These are phyloP conservation scores for Myanophis thanlyinensis DNA, from an alignment of 2,113 vertebrate genomes.

Conservation along the genomic window DNA sequence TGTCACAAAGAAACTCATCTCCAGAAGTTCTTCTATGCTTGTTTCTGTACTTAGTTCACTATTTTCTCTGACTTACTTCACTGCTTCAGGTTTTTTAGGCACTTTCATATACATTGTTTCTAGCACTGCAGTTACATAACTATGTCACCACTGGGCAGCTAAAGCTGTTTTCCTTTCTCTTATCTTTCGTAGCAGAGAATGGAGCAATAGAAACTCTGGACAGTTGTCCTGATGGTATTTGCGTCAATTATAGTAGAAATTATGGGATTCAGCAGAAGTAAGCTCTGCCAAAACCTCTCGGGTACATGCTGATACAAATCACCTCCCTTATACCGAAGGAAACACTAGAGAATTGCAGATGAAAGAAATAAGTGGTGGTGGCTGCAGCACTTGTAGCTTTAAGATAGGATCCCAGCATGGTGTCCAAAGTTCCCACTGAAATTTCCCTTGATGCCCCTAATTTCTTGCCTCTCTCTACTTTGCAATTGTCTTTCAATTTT, in stretches of 20 bases:
- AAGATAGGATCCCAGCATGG: background rate
- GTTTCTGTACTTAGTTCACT: background rate
- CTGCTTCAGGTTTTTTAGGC: background rate
- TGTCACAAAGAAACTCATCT: background rate
- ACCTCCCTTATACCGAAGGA: background rate
- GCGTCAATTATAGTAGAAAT: background rate
- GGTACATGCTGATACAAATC: background rate
- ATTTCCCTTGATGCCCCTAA: background rate
- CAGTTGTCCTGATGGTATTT: background rate
- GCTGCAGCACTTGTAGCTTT: background rate
- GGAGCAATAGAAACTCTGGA: background rate
- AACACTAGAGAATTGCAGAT: background rate
- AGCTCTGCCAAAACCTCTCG: background rate
- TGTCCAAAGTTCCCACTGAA: background rate
- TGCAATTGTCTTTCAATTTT: background rate
- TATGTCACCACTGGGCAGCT: no score
- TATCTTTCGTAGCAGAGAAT: background rate
- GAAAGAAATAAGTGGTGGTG: background rate
- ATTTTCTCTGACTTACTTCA: background rate
- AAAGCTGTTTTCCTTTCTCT: background rate
- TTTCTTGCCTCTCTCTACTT: background rate
- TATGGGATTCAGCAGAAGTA: background rate
- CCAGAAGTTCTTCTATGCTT: background rate
- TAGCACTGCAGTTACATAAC: background rate
- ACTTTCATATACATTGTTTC: background rate